phyloP scores from a whole-genome alignment of 2,888 invertebrate species.

The Napeogenes inachia region DNA sequence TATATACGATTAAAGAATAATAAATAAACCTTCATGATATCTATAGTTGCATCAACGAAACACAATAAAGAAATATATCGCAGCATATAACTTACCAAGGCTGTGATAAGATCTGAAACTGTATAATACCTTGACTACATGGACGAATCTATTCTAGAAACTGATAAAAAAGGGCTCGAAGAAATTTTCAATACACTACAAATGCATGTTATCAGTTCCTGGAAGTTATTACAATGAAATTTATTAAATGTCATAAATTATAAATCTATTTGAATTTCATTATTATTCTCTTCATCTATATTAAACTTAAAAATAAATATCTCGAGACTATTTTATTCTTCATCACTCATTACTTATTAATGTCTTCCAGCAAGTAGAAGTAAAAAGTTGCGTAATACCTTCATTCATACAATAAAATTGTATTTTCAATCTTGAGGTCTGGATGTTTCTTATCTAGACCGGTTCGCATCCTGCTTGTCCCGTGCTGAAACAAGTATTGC shows the following conservation, averaged over 20 bases:
- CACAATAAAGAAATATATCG: constrained; percentile 23
- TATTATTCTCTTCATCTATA: too few relatives aligned
- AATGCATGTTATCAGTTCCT: too few relatives aligned
- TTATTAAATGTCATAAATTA: too few relatives aligned
- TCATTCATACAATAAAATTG: constrained; percentile 13
- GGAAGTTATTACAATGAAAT: too few relatives aligned
- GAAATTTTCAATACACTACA: neutral
- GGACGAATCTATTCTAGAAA: constrained; percentile 3
- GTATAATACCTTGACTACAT: constrained; percentile 17
- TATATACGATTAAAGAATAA: constrained; percentile 1
- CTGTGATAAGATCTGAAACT: constrained; percentile 26
- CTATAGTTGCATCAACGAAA: constrained; percentile 14
- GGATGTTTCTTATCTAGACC: constrained; percentile 56
- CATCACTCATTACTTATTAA: too few relatives aligned
- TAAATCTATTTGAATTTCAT: too few relatives aligned
- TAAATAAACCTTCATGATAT: constrained; percentile 7
- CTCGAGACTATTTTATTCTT: too few relatives aligned
- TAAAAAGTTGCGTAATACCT: neutral
- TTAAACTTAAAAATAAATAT: too few relatives aligned
- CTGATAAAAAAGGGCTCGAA: neutral
- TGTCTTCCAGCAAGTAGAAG: too few relatives aligned
- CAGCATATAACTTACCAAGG: constrained; percentile 19
- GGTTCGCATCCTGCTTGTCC: constrained; percentile 62
- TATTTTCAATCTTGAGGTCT: constrained; percentile 21
- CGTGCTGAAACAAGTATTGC: constrained; percentile 49